Percentiles rank a stretch among this genome's conserved stretches.
Conservation (phyloP, 2,888 invertebrate genomes). For the Trachelus troglodyta region DNA sequence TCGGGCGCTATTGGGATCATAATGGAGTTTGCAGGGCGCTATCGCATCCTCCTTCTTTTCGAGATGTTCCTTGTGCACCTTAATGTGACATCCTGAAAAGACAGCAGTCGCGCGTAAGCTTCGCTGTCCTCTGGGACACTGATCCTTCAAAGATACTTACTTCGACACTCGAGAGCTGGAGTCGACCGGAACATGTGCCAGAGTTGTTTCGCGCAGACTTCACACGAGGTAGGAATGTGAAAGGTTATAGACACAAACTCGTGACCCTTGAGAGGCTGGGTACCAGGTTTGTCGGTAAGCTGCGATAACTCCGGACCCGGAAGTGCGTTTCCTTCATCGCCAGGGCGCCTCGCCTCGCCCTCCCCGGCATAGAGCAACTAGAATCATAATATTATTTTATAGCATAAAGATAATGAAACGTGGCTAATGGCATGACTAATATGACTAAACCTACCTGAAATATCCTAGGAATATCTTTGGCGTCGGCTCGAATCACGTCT, state of each 20-base stretch:
- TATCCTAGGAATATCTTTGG: conserved; percentile 98
- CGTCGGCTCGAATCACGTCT: conserved; percentile 98
- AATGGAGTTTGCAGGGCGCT: conserved; percentile 96
- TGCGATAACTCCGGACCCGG: conserved; percentile 70
- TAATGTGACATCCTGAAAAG: conserved; percentile 88
- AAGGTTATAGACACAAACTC: conserved; percentile 96
- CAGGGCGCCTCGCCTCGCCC: conserved; percentile 88
- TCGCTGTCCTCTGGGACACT: too few species aligned
- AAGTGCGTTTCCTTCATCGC: conserved; percentile 70
- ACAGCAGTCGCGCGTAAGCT: conserved; percentile 7
- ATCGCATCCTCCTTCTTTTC: conserved; percentile 86
- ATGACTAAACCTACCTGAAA: conserved; percentile 74
- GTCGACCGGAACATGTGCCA: conserved; percentile 99
- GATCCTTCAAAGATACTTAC: conserved; percentile 69
- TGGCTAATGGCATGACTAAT: background rate
- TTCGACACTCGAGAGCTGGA: conserved; percentile 95
- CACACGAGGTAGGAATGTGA: conserved; percentile 98
- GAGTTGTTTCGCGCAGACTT: conserved; percentile 95
- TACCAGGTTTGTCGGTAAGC: conserved; percentile 72
- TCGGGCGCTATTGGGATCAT: conserved; percentile 92
- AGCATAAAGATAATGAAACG: background rate
- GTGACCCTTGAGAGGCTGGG: conserved; percentile 88
- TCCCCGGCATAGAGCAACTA: conserved; percentile 94
- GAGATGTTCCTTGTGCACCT: conserved; percentile 98
- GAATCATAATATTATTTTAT: conserved; percentile 8